Percentiles rank a stretch among this genome's conserved stretches.
phyloP scores from a whole-genome alignment of 2,113 vertebrate species.

The Heloderma charlesbogerti region DNA sequence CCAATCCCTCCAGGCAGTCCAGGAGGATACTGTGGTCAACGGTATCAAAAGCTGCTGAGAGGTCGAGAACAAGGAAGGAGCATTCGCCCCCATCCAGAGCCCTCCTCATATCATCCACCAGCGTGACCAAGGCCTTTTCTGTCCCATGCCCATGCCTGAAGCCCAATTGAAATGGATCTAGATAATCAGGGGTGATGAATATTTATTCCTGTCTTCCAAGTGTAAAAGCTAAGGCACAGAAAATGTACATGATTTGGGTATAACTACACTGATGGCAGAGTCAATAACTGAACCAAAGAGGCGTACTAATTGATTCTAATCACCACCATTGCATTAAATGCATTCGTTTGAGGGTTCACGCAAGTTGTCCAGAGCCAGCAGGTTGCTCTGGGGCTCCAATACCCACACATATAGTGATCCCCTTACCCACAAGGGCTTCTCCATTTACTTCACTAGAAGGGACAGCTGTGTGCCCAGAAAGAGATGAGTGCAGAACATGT shows the following conservation, averaged over 20 bases:
- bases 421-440: neutral
- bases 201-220: constrained; percentile 21
- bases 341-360: constrained; percentile 19
- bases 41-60: too few relatives aligned
- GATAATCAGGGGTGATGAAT: neutral
- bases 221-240: constrained; percentile 66
- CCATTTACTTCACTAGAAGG: neutral
- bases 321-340: constrained; percentile 4
- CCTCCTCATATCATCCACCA: too few relatives aligned
- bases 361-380: neutral
- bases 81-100: too few relatives aligned
- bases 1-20: too few relatives aligned
- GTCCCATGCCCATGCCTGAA: too few relatives aligned
- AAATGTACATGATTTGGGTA: constrained; percentile 39
- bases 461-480: neutral
- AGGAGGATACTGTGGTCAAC: too few relatives aligned
- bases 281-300: constrained; percentile 22
- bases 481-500: neutral
- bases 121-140: too few relatives aligned
- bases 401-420: too few relatives aligned
- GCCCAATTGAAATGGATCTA: too few relatives aligned
- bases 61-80: too few relatives aligned
- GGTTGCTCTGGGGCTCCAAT: neutral
- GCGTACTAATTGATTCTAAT: constrained; percentile 38
- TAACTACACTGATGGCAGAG: neutral